Conservation (phyloP, 2,113 vertebrate genomes). For the Misgurnus mizolepis region DNA sequence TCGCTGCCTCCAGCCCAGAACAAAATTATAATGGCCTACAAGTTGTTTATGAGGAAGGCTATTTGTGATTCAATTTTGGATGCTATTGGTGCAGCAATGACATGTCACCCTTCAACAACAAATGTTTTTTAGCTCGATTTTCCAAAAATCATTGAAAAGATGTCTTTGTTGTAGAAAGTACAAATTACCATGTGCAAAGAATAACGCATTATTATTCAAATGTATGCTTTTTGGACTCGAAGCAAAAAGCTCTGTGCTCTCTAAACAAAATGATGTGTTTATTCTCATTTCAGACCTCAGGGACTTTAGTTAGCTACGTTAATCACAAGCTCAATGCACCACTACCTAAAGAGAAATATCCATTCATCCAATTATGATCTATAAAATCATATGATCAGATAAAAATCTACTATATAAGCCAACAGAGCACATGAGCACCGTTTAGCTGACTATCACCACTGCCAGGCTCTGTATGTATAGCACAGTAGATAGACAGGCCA, state of each 20-base stretch:
- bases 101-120: too few relatives aligned
- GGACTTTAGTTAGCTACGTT: slow-evolving; percentile 2
- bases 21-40: too few relatives aligned
- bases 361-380: background rate
- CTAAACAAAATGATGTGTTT: slow-evolving; percentile 23
- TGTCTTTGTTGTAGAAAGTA: too few relatives aligned
- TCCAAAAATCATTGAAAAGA: too few relatives aligned
- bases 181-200: background rate
- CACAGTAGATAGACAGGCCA: background rate
- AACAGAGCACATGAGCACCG: background rate
- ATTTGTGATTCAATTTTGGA: too few relatives aligned
- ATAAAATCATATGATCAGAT: background rate
- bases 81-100: too few relatives aligned
- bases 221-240: background rate
- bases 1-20: too few relatives aligned
- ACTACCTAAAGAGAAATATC: slow-evolving; percentile 4
- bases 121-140: too few relatives aligned
- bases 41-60: too few relatives aligned
- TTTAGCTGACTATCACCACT: background rate
- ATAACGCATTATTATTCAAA: slow-evolving; percentile 13
- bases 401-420: background rate
- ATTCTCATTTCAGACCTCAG: slow-evolving; percentile 31
- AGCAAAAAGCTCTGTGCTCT: background rate
- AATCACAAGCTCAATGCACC: slow-evolving; percentile 17
- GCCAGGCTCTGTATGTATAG: background rate